Evolutionary conservation across 2,797 vertebrate species (phyloP).

Genomic region (Coranthus polyacanthus): DNA sequence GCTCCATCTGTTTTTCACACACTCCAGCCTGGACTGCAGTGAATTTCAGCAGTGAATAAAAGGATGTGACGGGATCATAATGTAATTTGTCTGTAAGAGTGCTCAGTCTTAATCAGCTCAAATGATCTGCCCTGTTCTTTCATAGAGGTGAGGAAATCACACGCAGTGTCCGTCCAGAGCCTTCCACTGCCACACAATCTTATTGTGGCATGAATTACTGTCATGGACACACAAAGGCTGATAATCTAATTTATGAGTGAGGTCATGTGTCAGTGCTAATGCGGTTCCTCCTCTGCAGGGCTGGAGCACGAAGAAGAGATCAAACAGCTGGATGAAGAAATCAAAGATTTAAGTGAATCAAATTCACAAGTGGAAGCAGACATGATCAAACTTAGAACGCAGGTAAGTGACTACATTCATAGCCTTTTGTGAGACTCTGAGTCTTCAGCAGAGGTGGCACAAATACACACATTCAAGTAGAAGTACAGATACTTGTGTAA

Average conservation of each 20-base stretch:
- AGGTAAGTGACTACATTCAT: slow-evolving; percentile 81
- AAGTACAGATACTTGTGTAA: too few species aligned
- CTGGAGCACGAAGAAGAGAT: slow-evolving; percentile 98
- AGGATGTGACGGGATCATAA: slow-evolving; percentile 28
- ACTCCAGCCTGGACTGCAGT: not conserved
- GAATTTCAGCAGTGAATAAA: slow-evolving; percentile 11
- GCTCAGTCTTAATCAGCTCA: slow-evolving; percentile 28
- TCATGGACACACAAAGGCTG: not conserved
- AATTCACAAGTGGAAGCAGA: slow-evolving; percentile 99
- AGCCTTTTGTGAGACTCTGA: not conserved
- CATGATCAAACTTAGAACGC: slow-evolving; percentile 99
- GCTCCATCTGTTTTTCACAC: slow-evolving; percentile 34
- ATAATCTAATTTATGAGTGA: slow-evolving; percentile 1
- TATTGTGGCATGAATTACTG: slow-evolving; percentile 21
- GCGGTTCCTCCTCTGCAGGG: slow-evolving; percentile 80
- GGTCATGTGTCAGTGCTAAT: slow-evolving; percentile 6
- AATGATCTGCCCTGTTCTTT: slow-evolving; percentile 12
- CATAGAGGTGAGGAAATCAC: slow-evolving; percentile 10
- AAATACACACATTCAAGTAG: too few species aligned
- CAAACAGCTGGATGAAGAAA: slow-evolving; percentile 98
- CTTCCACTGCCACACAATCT: not conserved
- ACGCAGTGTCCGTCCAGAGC: not conserved
- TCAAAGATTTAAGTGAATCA: slow-evolving; percentile 98
- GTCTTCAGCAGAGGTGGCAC: not conserved
- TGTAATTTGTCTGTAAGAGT: slow-evolving; percentile 14